Base-by-base conservation (phyloP, 2,113 vertebrate species). In the Chitala chitala region DNA sequence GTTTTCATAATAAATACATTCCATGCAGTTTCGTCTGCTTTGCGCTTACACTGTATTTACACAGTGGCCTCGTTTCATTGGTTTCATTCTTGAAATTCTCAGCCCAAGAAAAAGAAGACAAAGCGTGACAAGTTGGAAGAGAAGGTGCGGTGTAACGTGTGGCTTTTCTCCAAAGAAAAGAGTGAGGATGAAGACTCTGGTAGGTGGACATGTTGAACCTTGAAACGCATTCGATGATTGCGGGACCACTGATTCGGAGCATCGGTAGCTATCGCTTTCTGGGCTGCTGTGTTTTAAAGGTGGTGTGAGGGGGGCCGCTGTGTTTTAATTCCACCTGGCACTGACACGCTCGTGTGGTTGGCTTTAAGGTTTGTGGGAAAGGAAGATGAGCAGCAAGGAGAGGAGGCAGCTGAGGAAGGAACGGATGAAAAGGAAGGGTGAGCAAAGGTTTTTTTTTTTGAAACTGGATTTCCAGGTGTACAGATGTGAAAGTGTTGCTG, bases 331-430 rank as follows among this genome's bases (percentile, higher is more conserved):
- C 46, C 64, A 46, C 9, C 10, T 12, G 51, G 51, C 10, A 15
- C 51, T 20, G 20, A 20, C 51, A 54, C 8, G 15, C 38, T 66
- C 26, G 64, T 71, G 31, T 13, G 31, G 53, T 29, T 71, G 13
- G 80, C 36, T 81, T 83, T 31, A 6, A 87, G 84, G 84, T 26
- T 73, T 81, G 42, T 88, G 86, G 87, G 84, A 86, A 72, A 86
- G 78, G 54, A 86, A 86, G 80, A 86, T 86, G 79, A 87, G 84
- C 80, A 87, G 83, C 71, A 73, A 80, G 1, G 83, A 86, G 80
- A 86, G 85, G 66, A 84, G 86, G 71, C 81, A 86, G 58, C 68
- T 86, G 54, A 79, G 84, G 69, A 86, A 84, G 69, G 82, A 87
- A 78, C 82, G 82, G 31, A 83, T 86, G 78, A 86, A 84, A 64